These are phyloP conservation scores for Pristionchus fissidentatus DNA, from an alignment of 2,888 invertebrate species.

Conservation along the genomic window DNA sequence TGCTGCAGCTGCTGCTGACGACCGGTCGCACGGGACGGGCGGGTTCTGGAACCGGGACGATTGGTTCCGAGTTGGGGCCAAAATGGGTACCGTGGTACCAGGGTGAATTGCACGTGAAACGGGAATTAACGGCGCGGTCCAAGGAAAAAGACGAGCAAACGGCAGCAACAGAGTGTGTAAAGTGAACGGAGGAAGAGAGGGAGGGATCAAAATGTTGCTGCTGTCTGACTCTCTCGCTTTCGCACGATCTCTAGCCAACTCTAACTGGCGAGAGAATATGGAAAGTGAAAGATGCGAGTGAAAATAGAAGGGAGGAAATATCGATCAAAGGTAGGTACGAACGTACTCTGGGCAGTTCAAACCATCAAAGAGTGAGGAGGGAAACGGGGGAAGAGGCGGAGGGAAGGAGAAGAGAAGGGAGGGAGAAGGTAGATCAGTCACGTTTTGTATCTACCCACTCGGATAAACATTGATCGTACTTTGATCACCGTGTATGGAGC, in stretches of 20 bases:
- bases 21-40: too few relatives aligned
- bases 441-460: too few relatives aligned
- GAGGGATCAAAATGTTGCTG: conserved; percentile 18
- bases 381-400: not conserved
- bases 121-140: not conserved
- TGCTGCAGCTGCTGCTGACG: too few relatives aligned
- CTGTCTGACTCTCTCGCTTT: conserved; percentile 24
- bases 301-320: not conserved
- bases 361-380: not conserved
- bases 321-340: not conserved
- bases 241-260: not conserved
- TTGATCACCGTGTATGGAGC: too few relatives aligned
- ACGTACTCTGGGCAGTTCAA: not conserved
- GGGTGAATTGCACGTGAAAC: conserved; percentile 1
- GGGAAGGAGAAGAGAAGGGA: not conserved
- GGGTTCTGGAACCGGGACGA: not conserved
- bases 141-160: not conserved
- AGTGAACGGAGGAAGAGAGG: not conserved
- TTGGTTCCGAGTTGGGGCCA: too few relatives aligned
- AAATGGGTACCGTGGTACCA: too few relatives aligned
- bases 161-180: not conserved
- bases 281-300: not conserved
- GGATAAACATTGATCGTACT: conserved; percentile 15
- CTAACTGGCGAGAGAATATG: not conserved
- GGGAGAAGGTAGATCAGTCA: conserved; percentile 21